Evolutionary conservation across 2,113 vertebrate genomes (phyloP).

Genomic region (Aldabrachelys gigantea): DNA sequence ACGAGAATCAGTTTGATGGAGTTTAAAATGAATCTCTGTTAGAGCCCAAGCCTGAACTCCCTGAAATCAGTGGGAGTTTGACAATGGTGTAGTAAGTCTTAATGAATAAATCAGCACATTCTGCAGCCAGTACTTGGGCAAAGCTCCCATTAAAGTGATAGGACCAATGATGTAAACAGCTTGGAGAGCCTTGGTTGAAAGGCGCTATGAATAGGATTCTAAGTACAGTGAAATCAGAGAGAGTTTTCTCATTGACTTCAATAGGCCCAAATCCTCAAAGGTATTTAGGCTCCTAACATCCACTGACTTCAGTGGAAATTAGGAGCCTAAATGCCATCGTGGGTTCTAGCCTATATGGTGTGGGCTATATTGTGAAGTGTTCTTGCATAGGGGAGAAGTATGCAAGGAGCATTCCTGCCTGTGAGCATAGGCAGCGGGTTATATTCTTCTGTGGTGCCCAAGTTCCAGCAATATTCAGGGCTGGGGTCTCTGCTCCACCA

Average conservation of each 20-base stretch:
- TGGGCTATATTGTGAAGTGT: not conserved
- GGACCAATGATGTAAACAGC: not conserved
- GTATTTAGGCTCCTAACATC: not conserved
- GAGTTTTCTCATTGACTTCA: not conserved
- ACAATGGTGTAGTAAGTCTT: not conserved
- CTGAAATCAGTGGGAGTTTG: not conserved
- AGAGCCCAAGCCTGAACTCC: not conserved
- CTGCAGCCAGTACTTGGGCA: not conserved
- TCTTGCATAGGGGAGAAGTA: not conserved
- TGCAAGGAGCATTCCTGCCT: not conserved
- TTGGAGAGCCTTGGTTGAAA: not conserved
- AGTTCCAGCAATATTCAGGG: no score
- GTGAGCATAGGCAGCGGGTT: not conserved
- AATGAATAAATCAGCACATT: not conserved
- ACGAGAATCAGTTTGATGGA: constrained; percentile 20
- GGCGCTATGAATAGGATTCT: not conserved
- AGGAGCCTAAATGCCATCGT: not conserved
- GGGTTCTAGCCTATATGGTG: not conserved
- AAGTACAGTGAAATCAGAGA: not conserved
- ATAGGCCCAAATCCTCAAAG: not conserved
- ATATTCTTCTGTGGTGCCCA: no score
- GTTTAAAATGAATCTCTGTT: not conserved
- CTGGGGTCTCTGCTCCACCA: no score
- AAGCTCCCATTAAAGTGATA: not conserved
- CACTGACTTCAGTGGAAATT: not conserved